A percentile compares a stretch with the other conserved stretches of the same genome.
These are phyloP conservation scores for Chloroceryle inda DNA, from an alignment of 2,797 vertebrate genomes.

Conservation along the genomic window DNA sequence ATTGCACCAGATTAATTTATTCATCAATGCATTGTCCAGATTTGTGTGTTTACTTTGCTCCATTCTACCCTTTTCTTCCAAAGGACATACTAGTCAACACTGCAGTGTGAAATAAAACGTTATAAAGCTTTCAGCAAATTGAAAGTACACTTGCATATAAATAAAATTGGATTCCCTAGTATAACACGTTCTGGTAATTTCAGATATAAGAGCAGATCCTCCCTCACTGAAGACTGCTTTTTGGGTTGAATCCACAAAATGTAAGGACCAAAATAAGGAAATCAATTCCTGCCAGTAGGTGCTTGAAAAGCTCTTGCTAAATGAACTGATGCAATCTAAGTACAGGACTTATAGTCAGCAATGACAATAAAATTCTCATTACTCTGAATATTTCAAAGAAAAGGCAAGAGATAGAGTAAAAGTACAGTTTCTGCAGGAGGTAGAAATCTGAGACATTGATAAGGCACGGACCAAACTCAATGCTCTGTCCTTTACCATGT, in stretches of 20 bases:
- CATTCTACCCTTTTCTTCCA: not conserved
- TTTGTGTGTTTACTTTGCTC: not conserved
- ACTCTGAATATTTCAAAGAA: conserved; percentile 52
- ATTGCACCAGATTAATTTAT: not conserved
- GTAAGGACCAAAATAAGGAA: conserved; percentile 70
- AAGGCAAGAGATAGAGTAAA: conserved; percentile 36
- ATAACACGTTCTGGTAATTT: conserved; percentile 38
- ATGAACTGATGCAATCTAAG: conserved; percentile 79
- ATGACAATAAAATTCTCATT: conserved; percentile 71
- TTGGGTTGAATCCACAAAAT: conserved; percentile 60
- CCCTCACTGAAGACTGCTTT: conserved; percentile 44
- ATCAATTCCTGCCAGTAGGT: conserved; percentile 60
- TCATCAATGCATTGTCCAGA: not conserved
- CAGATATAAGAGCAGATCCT: conserved; percentile 44
- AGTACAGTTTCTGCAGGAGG: conserved; percentile 21
- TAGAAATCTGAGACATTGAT: conserved; percentile 67
- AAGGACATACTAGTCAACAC: not conserved
- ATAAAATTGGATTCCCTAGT: conserved; percentile 19
- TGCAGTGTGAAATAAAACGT: not conserved
- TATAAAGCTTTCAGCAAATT: not conserved
- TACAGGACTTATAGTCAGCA: conserved; percentile 15
- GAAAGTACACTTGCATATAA: conserved; percentile 18
- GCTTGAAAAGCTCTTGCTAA: conserved; percentile 73
- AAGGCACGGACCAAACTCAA: not conserved
- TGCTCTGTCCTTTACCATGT: not conserved